A percentile compares a stretch with the other conserved stretches of the same genome.
These are phyloP conservation scores for Cladopsammia gracilis DNA, from an alignment of 64 coral and sea anemone genomes.

Conservation along the genomic window DNA sequence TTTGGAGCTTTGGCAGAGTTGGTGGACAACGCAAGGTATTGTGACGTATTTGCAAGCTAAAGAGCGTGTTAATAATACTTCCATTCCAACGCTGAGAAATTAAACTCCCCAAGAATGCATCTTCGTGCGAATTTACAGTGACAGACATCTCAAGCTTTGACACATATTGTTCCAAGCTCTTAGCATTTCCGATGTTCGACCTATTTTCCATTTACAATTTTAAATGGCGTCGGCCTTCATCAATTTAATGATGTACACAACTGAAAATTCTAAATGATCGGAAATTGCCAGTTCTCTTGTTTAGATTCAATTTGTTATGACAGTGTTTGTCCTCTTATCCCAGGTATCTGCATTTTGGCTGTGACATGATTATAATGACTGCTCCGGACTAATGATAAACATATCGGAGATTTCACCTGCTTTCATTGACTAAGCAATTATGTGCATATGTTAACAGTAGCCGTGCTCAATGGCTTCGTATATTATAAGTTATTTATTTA, in stretches of 20 bases:
- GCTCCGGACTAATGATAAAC: neutral
- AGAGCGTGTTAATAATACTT: too few species aligned
- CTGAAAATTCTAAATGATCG: neutral
- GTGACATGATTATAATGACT: neutral
- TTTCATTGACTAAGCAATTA: neutral
- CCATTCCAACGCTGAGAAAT: too few species aligned
- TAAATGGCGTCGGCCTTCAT: neutral
- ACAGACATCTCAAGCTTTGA: neutral
- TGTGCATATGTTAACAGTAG: neutral
- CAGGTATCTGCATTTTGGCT: neutral
- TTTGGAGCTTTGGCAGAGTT: constrained; percentile 97
- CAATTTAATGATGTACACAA: neutral
- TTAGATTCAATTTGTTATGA: neutral
- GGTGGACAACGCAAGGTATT: constrained; percentile 97
- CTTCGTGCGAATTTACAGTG: too few species aligned
- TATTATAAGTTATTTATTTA: neutral
- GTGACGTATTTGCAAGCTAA: too few species aligned
- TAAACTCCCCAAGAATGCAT: too few species aligned
- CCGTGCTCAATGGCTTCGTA: neutral
- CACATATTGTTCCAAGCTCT: neutral
- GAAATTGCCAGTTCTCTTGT: neutral
- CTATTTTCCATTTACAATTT: neutral
- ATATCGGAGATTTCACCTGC: neutral
- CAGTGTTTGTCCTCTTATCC: neutral
- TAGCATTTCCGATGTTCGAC: neutral